Conservation (phyloP, 2,888 invertebrate species). For the Eupithecia subfuscata region DNA sequence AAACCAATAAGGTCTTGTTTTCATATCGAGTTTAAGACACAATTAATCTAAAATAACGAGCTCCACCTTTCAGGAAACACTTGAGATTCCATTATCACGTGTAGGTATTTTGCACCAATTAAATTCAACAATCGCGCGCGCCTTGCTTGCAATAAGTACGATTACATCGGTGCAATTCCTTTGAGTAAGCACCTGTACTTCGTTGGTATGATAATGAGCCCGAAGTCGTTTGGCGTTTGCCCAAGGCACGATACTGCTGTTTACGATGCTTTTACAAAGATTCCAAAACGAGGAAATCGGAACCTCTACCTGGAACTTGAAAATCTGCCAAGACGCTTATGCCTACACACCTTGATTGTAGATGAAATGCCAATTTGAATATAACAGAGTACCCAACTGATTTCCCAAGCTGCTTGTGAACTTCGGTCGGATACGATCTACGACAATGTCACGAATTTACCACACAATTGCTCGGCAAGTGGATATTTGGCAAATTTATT, state of each 20-base stretch:
- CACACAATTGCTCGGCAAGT: constrained; percentile 40
- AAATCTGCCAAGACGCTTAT: constrained; percentile 47
- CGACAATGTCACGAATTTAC: constrained; percentile 41
- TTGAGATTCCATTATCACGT: constrained; percentile 22
- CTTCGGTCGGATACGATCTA: constrained; percentile 38
- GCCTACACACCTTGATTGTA: constrained; percentile 31
- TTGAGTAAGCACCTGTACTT: constrained; percentile 38
- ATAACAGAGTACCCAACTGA: constrained; percentile 45
- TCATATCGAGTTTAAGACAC: constrained; percentile 5
- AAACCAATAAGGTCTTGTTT: not conserved
- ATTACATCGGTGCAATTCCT: constrained; percentile 35
- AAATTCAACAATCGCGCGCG: constrained; percentile 34
- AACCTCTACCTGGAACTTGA: constrained; percentile 39
- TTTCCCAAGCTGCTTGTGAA: constrained; percentile 46
- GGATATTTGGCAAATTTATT: constrained; percentile 41
- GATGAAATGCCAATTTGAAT: constrained; percentile 49
- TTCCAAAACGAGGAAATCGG: constrained; percentile 41
- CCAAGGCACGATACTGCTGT: constrained; percentile 47
- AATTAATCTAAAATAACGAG: constrained; percentile 19
- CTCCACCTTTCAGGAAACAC: constrained; percentile 23
- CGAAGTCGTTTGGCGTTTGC: constrained; percentile 44
- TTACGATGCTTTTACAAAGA: constrained; percentile 44
- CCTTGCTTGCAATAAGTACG: constrained; percentile 24
- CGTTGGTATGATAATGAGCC: constrained; percentile 43
- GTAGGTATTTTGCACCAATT: constrained; percentile 22